Evolutionary conservation across 1,140 invertebrate genomes (phyloP).

Genomic region (Lepidurus packardi): DNA sequence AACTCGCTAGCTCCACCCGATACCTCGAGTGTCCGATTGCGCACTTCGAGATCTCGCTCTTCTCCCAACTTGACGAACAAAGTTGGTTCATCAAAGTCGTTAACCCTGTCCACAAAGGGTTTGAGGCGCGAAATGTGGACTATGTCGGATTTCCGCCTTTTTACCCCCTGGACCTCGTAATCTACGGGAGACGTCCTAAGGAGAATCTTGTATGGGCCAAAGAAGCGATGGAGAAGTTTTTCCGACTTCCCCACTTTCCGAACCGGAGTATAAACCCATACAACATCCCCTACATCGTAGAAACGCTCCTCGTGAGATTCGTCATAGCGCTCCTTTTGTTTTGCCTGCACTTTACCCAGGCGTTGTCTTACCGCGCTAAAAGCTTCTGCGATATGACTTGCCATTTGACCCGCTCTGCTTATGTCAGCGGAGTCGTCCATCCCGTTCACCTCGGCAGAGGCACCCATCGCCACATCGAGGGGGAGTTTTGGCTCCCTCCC

Average conservation of each 20-base stretch:
- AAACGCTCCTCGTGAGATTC: background rate
- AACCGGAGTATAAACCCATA: background rate
- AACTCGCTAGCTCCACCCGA: too few species aligned
- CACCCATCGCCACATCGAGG: background rate
- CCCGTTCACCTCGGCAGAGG: slow-evolving; percentile 5
- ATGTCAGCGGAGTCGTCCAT: background rate
- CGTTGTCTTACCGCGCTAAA: background rate
- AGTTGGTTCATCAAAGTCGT: too few species aligned
- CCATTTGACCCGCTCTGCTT: background rate
- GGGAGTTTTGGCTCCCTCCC: background rate
- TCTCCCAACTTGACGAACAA: too few species aligned
- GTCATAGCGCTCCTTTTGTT: background rate
- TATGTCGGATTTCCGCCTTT: too few species aligned
- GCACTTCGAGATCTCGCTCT: too few species aligned
- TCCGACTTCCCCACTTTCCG: background rate
- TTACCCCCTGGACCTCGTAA: too few species aligned
- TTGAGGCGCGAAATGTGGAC: too few species aligned
- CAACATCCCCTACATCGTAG: background rate
- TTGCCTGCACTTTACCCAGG: background rate
- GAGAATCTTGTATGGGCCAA: slow-evolving; percentile 24
- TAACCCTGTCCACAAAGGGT: too few species aligned
- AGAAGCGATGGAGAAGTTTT: slow-evolving; percentile 32
- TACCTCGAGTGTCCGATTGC: too few species aligned
- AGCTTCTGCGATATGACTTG: background rate
- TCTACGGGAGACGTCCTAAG: background rate